phyloP scores from a whole-genome alignment of 23 tunicate genomes.

The Halocynthia roretzi region DNA sequence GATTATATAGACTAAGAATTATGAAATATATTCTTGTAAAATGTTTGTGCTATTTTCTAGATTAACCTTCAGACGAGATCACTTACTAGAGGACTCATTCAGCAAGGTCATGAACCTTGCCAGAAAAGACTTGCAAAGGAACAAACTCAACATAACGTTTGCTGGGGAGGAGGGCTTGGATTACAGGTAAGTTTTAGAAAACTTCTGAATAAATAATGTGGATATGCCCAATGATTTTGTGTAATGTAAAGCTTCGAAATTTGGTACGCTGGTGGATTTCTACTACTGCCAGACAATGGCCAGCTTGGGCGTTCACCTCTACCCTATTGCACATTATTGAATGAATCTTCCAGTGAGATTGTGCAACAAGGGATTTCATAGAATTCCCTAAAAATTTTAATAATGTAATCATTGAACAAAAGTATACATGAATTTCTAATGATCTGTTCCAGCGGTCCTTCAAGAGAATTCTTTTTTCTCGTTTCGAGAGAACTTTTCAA shows the following conservation, averaged over 20 bases:
- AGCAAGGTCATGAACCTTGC: constrained; percentile 54
- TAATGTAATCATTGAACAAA: background rate
- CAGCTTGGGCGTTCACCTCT: too few relatives aligned
- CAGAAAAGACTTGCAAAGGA: constrained; percentile 75
- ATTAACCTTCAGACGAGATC: constrained; percentile 37
- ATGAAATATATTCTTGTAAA: background rate
- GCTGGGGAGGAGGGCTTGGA: constrained; percentile 94
- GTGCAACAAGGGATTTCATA: background rate
- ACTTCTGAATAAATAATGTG: too few relatives aligned
- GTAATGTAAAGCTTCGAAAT: too few relatives aligned
- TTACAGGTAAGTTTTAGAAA: constrained; percentile 89
- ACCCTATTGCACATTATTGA: too few relatives aligned
- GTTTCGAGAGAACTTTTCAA: constrained; percentile 88
- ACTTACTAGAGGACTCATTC: constrained; percentile 77
- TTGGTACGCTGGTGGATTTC: too few relatives aligned
- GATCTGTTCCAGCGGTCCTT: constrained; percentile 65
- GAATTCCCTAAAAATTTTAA: background rate
- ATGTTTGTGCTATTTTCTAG: background rate
- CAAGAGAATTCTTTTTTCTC: constrained; percentile 95
- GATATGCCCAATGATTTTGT: too few relatives aligned
- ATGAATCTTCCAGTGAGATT: background rate
- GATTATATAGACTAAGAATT: too few relatives aligned
- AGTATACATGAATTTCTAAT: background rate
- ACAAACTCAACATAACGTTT: constrained; percentile 75
- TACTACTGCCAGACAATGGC: too few relatives aligned